Percentiles rank a stretch among this genome's conserved stretches.
phyloP scores from a whole-genome alignment of 2,888 invertebrate genomes.

The Cheilosia soror region DNA sequence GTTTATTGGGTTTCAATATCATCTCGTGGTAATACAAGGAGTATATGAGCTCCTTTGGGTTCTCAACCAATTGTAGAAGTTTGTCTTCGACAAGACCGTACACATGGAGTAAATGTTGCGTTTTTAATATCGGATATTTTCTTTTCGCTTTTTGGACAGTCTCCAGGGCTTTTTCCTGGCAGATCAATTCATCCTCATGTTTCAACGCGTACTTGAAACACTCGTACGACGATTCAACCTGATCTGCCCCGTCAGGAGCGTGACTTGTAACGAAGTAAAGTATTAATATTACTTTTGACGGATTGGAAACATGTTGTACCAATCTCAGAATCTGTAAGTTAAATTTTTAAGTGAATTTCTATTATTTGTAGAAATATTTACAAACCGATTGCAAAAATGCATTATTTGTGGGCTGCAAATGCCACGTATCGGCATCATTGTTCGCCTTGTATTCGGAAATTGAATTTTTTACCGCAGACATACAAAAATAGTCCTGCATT shows the following conservation, averaged over 20 bases:
- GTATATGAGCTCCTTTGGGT: conserved; percentile 81
- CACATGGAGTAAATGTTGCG: conserved; percentile 82
- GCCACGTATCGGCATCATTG: conserved; percentile 81
- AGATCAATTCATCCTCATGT: conserved; percentile 77
- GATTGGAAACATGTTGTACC: conserved; percentile 80
- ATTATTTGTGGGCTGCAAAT: conserved; percentile 83
- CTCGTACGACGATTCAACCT: conserved; percentile 83
- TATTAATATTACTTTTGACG: conserved; percentile 81
- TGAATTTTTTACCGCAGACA: conserved; percentile 83
- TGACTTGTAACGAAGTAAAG: conserved; percentile 82
- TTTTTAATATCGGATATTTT: conserved; percentile 83
- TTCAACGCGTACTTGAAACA: conserved; percentile 82
- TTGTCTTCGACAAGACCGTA: conserved; percentile 82
- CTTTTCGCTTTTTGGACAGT: conserved; percentile 81
- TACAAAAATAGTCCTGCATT: conserved; percentile 82
- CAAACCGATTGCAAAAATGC: conserved; percentile 82
- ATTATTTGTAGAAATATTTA: neutral
- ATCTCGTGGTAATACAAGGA: conserved; percentile 81
- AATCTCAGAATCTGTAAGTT: conserved; percentile 80
- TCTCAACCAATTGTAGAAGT: conserved; percentile 81
- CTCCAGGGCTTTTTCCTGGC: conserved; percentile 79
- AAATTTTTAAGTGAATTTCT: conserved; percentile 16
- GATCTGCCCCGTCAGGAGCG: conserved; percentile 83
- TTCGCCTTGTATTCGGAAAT: conserved; percentile 81
- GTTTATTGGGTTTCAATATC: conserved; percentile 80